Evolutionary conservation across 2,113 vertebrate genomes (phyloP).

Genomic region (Tragelaphus strepsiceros): DNA sequence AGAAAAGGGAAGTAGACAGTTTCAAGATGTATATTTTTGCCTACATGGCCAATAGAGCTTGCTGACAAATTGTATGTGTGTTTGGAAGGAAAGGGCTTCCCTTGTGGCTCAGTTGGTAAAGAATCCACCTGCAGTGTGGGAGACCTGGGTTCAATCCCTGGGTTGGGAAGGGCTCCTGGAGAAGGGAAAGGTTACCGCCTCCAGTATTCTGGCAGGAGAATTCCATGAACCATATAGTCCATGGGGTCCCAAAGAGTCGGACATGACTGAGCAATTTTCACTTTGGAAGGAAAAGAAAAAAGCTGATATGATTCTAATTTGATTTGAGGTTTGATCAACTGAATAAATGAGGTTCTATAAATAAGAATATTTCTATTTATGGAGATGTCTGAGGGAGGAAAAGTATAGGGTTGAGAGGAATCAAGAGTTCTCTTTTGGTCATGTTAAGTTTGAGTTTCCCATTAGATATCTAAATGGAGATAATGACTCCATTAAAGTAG

Average conservation of each 20-base stretch:
- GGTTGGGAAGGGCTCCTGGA: neutral
- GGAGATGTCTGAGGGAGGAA: neutral
- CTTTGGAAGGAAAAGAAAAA: neutral
- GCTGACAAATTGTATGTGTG: neutral
- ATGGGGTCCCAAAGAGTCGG: neutral
- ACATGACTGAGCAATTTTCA: neutral
- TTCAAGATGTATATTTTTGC: neutral
- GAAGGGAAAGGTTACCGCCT: rapidly evolving
- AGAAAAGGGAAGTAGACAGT: neutral
- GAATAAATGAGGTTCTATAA: neutral
- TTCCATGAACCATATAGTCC: neutral
- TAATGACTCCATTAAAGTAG: neutral
- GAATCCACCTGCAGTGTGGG: neutral
- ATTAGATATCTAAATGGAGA: neutral
- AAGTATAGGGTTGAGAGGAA: neutral
- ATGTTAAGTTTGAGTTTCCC: neutral
- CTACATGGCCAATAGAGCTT: neutral
- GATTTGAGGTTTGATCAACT: neutral
- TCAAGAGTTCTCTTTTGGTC: neutral
- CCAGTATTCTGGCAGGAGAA: neutral
- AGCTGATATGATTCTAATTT: neutral
- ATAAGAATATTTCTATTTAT: neutral
- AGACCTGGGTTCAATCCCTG: neutral
- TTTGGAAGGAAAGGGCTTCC: neutral
- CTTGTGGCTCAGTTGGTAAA: neutral